Base-by-base conservation (phyloP, 2,113 vertebrate genomes). In the Lagopus muta region DNA sequence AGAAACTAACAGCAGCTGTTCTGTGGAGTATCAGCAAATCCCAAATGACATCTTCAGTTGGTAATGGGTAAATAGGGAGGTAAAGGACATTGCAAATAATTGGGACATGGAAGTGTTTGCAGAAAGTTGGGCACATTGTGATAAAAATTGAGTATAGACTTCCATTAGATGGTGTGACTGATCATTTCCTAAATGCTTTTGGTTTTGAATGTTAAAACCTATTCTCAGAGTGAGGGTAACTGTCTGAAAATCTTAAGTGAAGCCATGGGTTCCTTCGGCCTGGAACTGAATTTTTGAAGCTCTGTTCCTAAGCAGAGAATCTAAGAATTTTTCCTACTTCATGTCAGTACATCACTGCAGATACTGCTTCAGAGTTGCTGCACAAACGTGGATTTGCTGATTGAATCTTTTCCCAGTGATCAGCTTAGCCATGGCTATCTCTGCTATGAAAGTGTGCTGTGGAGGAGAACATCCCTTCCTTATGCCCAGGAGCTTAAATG, bases 1-100 rank as follows among this genome's bases (percentile, higher is more conserved):
- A 95, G 82, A 82, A 92, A 78, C 34, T 79, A 70, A 38, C 43
- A 90, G 88, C 96, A 96, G 90, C 90, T 96, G 92, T 86, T 96
- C 47, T 88, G 65, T 67, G 69, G 76, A 88, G 50, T 57, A 81
- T 40, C 42, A 82, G 72, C 67, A 91, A 79, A 85, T 82, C 67
- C 67, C 80, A 88, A 88, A 85, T 76, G 45, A 71, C 28, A 20
- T 58, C 71, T 91, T 88, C 73, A 85, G 55, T 17, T 89, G 65
- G 69, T 32, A 90, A 2, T 45, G 67, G 71, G 18, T 72, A 45
- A 77, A 83, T 7, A 21, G 58, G 62, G 91, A 74, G 73, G 62
- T 83, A 80, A 86, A 90, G 64, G 72, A 34, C 55, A 50, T 43
- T 55, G 45, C 27, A 58, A 45, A 34, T 88, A 72, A 16, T 66